Base-by-base conservation (phyloP, 2,888 invertebrate species). In the Diogma glabrata region DNA sequence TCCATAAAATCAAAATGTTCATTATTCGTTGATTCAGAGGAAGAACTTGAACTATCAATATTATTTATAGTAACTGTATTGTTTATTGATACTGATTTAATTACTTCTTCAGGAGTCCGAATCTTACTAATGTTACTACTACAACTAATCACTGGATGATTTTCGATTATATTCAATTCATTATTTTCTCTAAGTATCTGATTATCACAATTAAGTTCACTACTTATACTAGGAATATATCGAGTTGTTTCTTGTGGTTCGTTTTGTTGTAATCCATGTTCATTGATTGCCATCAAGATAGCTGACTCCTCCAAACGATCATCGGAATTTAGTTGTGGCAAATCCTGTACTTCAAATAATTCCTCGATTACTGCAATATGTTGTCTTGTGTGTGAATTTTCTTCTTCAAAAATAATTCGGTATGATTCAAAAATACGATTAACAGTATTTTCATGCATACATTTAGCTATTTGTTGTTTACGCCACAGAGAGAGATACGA, bases 201-300 rank as follows among this genome's bases (percentile, higher is more conserved):
- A n/a, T n/a, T n/a, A n/a, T n/a, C n/a, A n/a, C n/a, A n/a, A 43
- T n/a, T 43, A 3, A 6, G 14, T n/a, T 6, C n/a, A n/a, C 22
- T 22, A 22, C 22, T 43, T 7, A 20, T 22, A 16, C 1, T 24
- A n/a, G n/a, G n/a, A n/a, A n/a, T n/a, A n/a, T n/a, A n/a, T 12
- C 24, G 24, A 14, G 7, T 24, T 16, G 46, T 10, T 26, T 4
- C 24, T 19, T 19, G 12, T 20, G n/a, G 12, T 8, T 20, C 17
- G 24, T 43, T 50, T 24, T 53, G 53, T 16, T 53, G 54, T 20
- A 57, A 24, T 1, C 57, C 57, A 50, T 57, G 53, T 14, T 55
- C 52, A 49, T 48, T 51, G 14, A 57, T 57, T 2, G 57, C 56
- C 55, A 54, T 54, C 17, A 52, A 48, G 26, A 57, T 56, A 3